Evolutionary conservation across 2,888 invertebrate species (phyloP), one percentile per base, ranked within the genome.

Genomic region (Phytoseiulus persimilis): DNA sequence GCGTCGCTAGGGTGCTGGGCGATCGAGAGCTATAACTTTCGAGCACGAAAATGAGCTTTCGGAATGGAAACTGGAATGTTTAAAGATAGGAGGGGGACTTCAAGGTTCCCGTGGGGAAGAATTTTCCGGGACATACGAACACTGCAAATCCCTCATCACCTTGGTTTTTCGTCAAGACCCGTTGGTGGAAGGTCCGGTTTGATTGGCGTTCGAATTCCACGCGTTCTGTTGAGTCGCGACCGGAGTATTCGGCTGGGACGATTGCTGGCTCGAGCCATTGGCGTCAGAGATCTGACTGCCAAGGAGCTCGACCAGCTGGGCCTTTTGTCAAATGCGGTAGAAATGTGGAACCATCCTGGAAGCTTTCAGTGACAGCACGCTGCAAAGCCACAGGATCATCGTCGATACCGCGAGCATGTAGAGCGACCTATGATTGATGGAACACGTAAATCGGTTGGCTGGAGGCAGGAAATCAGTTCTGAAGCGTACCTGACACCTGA

Each of bases 361-460:
- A 90, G 94, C 94, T 92, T 94, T 94, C 93, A 94, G 94, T 92
- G 94, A 94, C 92, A 94, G 92, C 90, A 93, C 93, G 92, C 94
- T 94, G 93, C 90, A 91, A 90, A 89, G 32, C 83, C 83, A 83
- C 39, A 83, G 89, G n/a, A 32, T 14, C n/a, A 83, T 32, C 89
- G 89, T 89, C 31, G 89, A 28, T 6, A 83, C 83, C 83, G 83
- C 31, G 45, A 83, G 32, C 83, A 89, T 83, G 83, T 89, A 83
- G n/a, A 89, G 46, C 46, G 83, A 83, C 89, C 83, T 89, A 32
- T 84, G 84, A 39, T 33, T 39, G 32, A 39, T 39, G 39, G 23
- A 83, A 83, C n/a, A 83, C 18, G 89, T 45, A 32, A 32, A 89
- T 32, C 32, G 65, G 2, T 11, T 65, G 89, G 31, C 89, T 11